Evolutionary conservation across 2,797 vertebrate genomes (phyloP).

Genomic region (Monodelphis domestica): DNA sequence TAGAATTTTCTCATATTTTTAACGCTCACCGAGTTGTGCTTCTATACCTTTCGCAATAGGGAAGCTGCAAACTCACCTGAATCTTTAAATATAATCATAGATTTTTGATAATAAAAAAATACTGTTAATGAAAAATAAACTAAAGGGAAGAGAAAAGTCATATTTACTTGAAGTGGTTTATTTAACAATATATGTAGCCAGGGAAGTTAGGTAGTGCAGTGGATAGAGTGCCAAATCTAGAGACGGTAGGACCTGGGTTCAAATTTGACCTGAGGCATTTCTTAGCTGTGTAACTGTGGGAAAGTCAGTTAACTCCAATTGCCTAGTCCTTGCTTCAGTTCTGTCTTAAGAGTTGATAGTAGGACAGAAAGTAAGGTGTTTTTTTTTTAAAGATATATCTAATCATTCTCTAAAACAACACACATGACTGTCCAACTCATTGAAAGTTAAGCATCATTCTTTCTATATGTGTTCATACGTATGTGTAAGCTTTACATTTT

Average conservation of each 20-base stretch:
- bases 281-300: no score
- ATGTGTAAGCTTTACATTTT: neutral
- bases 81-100: neutral
- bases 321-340: no score
- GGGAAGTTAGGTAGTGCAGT: no score
- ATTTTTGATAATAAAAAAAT: neutral
- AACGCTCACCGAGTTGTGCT: neutral
- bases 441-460: neutral
- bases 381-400: no score
- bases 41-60: neutral
- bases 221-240: no score
- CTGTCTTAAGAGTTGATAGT: no score
- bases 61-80: neutral
- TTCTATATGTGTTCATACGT: neutral
- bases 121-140: neutral
- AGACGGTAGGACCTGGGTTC: neutral
- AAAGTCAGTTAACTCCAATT: no score
- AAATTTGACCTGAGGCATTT: no score
- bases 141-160: neutral
- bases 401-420: slow-evolving; percentile 36
- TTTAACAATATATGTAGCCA: neutral
- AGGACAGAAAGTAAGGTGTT: no score
- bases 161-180: neutral
- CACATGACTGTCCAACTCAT: slow-evolving; percentile 1
- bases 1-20: neutral